These are phyloP conservation scores for Chelonus insularis DNA, from an alignment of 1,140 invertebrate species.

Conservation along the genomic window DNA sequence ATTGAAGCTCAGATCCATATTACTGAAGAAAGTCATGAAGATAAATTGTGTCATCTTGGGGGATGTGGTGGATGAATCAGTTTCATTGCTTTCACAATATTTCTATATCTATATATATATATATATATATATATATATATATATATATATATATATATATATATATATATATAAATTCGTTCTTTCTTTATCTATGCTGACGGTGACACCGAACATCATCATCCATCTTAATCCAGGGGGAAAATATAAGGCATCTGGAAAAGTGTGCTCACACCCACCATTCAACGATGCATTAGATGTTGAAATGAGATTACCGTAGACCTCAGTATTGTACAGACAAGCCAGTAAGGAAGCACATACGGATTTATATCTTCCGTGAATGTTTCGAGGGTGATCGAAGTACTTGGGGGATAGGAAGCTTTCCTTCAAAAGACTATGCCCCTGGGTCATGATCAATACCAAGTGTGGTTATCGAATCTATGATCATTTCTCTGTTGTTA, in stretches of 20 bases:
- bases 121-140: too few relatives aligned
- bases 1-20: too few relatives aligned
- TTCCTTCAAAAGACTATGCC: background rate
- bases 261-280: background rate
- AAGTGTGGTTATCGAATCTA: background rate
- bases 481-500: background rate
- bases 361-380: slow-evolving; percentile 29
- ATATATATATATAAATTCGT: too few relatives aligned
- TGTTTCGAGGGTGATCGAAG: background rate
- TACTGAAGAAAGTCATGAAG: background rate
- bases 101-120: slow-evolving; percentile 15
- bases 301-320: slow-evolving; percentile 37
- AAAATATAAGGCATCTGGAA: slow-evolving; percentile 22
- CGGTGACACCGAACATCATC: background rate
- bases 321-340: slow-evolving; percentile 1
- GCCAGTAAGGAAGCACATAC: background rate
- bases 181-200: background rate
- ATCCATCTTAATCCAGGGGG: background rate
- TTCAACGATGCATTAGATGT: slow-evolving; percentile 29
- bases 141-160: too few relatives aligned
- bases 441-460: background rate
- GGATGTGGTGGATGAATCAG: slow-evolving; percentile 35
- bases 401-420: background rate
- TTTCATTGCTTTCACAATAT: slow-evolving; percentile 32
- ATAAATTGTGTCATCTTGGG: background rate